These are phyloP conservation scores for Sarotherodon lohbergeri DNA, from an alignment of 2,113 vertebrate genomes.

Conservation along the genomic window DNA sequence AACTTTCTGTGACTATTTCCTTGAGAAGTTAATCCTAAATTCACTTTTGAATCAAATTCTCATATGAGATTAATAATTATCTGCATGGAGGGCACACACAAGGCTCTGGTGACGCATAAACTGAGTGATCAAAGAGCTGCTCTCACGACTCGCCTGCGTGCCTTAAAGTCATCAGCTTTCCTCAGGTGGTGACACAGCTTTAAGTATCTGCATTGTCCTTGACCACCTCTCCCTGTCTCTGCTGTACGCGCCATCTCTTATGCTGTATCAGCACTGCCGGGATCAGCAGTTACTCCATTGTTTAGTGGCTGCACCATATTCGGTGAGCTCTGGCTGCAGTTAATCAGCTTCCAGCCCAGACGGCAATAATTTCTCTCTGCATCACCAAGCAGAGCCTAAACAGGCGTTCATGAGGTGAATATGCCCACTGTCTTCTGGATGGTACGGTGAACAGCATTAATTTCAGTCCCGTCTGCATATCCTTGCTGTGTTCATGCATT, in stretches of 20 bases:
- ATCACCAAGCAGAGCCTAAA: conserved; percentile 34
- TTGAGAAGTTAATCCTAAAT: neutral
- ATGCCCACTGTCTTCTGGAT: conserved; percentile 14
- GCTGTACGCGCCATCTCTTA: conserved; percentile 16
- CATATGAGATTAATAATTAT: neutral
- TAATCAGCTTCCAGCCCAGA: conserved; percentile 59
- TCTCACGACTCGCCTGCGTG: neutral
- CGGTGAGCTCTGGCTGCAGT: conserved; percentile 42
- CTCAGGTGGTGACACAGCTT: neutral
- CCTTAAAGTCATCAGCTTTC: neutral
- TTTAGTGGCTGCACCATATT: conserved; percentile 43
- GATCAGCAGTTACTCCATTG: conserved; percentile 43
- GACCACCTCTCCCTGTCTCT: conserved; percentile 11
- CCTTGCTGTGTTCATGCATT: neutral
- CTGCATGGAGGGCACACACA: neutral
- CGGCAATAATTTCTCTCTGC: conserved; percentile 58
- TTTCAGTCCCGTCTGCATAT: neutral
- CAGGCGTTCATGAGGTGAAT: conserved; percentile 36
- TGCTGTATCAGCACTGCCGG: conserved; percentile 31
- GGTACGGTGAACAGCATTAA: neutral
- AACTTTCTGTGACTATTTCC: neutral
- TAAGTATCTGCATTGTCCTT: conserved; percentile 45
- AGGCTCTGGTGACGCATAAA: neutral
- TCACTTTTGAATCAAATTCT: neutral
- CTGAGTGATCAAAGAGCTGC: conserved; percentile 6